Percentiles rank a stretch among this genome's conserved stretches.
phyloP scores from a whole-genome alignment of 2,888 invertebrate species.

The Lasioglossum pauxillum region DNA sequence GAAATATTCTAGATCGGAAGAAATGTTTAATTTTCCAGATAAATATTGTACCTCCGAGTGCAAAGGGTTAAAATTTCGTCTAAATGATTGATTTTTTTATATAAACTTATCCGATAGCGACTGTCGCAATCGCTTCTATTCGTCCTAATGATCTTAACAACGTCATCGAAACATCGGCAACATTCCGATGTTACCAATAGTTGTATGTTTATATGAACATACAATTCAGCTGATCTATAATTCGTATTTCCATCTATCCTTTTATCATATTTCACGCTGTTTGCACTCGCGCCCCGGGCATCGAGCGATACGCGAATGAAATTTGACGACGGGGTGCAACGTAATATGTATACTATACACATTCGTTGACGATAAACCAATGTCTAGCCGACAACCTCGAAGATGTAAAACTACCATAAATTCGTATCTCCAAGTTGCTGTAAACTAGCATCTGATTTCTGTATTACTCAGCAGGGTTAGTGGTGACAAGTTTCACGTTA shows the following conservation, averaged over 20 bases:
- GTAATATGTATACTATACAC: conserved; percentile 15
- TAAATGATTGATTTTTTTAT: no score
- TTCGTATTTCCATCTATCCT: conserved; percentile 21
- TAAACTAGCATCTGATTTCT: neutral
- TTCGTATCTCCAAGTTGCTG: conserved; percentile 12
- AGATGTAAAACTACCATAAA: conserved; percentile 38
- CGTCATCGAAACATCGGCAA: neutral
- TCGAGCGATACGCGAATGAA: conserved; percentile 50
- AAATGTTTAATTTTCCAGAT: no score
- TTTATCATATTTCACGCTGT: conserved; percentile 34
- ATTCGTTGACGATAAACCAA: conserved; percentile 35
- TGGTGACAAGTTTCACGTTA: conserved; percentile 1
- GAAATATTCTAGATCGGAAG: no score
- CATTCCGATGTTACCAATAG: neutral
- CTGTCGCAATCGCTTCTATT: no score
- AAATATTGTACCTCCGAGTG: no score
- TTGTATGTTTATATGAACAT: neutral
- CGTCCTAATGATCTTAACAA: neutral
- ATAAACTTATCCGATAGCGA: no score
- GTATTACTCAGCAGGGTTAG: neutral
- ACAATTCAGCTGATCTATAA: conserved; percentile 11
- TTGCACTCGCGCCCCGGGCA: conserved; percentile 15
- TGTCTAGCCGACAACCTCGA: neutral
- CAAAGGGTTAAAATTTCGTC: no score
- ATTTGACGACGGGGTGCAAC: conserved; percentile 42